These are phyloP conservation scores for Coregonus suidteri DNA, from an alignment of 2,797 vertebrate genomes.

Conservation along the genomic window DNA sequence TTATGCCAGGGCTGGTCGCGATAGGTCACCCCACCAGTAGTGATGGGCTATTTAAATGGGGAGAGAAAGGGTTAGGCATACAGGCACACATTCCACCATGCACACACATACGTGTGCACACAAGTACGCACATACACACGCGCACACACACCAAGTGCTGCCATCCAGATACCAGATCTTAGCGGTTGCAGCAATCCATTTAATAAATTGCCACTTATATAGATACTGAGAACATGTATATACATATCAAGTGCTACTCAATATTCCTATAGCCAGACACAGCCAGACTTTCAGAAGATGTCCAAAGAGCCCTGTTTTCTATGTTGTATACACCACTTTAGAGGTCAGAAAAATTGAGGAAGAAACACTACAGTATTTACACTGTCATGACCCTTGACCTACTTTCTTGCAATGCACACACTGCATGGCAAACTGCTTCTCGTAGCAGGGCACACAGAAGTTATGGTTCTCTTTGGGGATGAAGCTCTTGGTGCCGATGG, in stretches of 20 bases:
- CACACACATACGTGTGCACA: not conserved
- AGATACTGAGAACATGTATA: no score
- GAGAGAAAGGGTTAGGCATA: not conserved
- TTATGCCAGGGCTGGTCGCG: conserved; percentile 97
- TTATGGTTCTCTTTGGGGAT: conserved; percentile 93
- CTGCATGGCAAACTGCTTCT: conserved; percentile 98
- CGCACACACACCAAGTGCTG: not conserved
- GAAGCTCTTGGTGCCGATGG: conserved; percentile 98
- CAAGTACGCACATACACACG: no score
- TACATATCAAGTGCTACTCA: not conserved
- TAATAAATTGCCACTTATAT: not conserved
- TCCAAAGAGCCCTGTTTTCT: not conserved
- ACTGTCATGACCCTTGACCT: conserved; percentile 4
- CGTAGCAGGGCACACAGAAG: conserved; percentile 95
- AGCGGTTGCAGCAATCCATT: not conserved
- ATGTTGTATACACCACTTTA: not conserved
- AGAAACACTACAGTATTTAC: not conserved
- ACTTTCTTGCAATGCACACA: conserved; percentile 98
- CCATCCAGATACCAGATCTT: not conserved
- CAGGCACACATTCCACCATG: not conserved
- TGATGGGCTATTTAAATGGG: conserved; percentile 83
- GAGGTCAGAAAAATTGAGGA: not conserved
- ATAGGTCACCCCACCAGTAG: conserved; percentile 94
- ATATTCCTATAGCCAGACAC: not conserved
- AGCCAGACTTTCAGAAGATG: no score